Evolutionary conservation across 2,888 invertebrate genomes (phyloP), one percentile per base, ranked within the genome.

Genomic region (Mylabris sibirica): DNA sequence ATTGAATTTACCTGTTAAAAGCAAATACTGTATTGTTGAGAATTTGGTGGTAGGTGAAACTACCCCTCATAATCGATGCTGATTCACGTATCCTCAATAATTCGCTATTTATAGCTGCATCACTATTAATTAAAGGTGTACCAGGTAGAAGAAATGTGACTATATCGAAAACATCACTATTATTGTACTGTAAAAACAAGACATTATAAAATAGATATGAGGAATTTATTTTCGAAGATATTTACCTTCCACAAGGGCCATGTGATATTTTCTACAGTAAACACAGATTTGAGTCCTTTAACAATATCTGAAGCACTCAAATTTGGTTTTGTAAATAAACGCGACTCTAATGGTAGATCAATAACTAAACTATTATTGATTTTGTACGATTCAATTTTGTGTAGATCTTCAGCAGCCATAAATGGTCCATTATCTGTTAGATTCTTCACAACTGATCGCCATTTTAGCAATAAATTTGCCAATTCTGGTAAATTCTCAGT

Each of bases 121-220:
- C 77, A 20, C 67, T 68, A 24, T 75, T 70, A 17, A 85, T 72
- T 53, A 85, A 70, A 0, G 95, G 92, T 5, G 93, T 90, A 59
- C 96, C 97, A 0, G 94, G 94, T 72, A 98, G 84, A 66, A 96
- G 85, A 81, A 95, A 86, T 60, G 92, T 88, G 79, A 97, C 88
- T 79, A 93, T 88, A 24, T 91, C 90, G 41, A 88, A 83, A 61
- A 88, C 85, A 63, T 86, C 86, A 34, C 59, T 74, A 6, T 75
- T 74, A 68, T 77, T 75, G 66, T 77, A 74, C 76, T 80, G 70
- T 49, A 68, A 70, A n/a, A 22, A 59, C 53, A 53, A 38, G 60
- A 66, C 30, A 8, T 65, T 6, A 64, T 26, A 34, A 30, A 65
- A 63, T 24, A 67, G 63, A 66, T 66, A 66, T n/a, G n/a, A n/a